A percentile compares a stretch with the other conserved stretches of the same genome.
These are phyloP conservation scores for Scomberomorus guttatus DNA, from an alignment of 2,797 vertebrate species.

Conservation along the genomic window DNA sequence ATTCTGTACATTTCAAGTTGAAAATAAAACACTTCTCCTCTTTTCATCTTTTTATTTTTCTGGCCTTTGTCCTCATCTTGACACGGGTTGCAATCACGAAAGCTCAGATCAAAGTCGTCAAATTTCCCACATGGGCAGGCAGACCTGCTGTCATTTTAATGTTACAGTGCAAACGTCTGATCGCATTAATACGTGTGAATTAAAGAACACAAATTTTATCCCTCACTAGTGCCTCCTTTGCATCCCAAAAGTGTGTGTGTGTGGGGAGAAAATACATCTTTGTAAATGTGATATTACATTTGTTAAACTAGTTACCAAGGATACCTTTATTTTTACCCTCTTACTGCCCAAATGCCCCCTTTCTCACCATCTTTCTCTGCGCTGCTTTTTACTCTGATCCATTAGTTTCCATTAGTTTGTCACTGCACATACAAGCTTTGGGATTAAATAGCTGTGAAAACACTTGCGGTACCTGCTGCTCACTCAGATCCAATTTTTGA, in stretches of 20 bases:
- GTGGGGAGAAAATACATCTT: neutral
- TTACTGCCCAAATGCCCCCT: neutral
- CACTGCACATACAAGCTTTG: constrained; percentile 17
- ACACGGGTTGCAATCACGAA: constrained; percentile 19
- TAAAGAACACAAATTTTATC: constrained; percentile 32
- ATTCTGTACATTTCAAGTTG: neutral
- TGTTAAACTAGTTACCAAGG: constrained; percentile 40
- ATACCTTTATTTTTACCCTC: constrained; percentile 45
- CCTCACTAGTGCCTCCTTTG: constrained; percentile 2
- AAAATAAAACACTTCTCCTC: constrained; percentile 11
- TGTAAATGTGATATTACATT: constrained; percentile 40
- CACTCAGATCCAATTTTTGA: constrained; percentile 33
- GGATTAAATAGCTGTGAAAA: constrained; percentile 61
- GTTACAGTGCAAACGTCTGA: constrained; percentile 47
- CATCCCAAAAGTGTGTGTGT: constrained; percentile 2
- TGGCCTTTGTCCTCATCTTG: constrained; percentile 35
- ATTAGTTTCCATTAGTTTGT: constrained; percentile 60
- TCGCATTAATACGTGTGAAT: constrained; percentile 35
- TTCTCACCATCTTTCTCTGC: constrained; percentile 14
- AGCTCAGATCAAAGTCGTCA: constrained; percentile 50
- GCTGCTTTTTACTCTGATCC: constrained; percentile 41
- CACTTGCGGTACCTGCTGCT: constrained; percentile 49
- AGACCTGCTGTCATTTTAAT: constrained; percentile 57
- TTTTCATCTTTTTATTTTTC: constrained; percentile 1
- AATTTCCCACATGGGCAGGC: constrained; percentile 54